Base-by-base conservation (phyloP, 2,113 vertebrate genomes). In the Platysternon megacephalum region DNA sequence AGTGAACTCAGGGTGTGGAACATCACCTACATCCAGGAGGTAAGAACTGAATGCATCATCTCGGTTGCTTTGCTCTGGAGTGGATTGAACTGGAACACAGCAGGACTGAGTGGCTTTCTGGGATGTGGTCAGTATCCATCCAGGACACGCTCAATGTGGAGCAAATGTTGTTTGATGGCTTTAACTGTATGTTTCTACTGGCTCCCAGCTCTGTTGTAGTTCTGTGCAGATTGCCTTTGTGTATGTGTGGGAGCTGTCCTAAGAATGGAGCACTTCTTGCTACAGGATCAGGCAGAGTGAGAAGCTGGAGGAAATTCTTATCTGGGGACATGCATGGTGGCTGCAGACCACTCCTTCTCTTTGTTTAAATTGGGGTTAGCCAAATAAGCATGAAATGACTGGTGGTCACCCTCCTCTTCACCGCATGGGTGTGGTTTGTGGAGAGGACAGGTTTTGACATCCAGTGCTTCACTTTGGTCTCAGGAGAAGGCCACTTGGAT, bases 1-100 rank as follows among this genome's bases (percentile, higher is more conserved):
- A 99, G 99, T 85, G 99, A 99, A 84, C 99, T 99, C 21, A 97
- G 99, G 79, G 99, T 98, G 42, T 99, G 99, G 99, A 98, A 99
- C 96, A 98, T 99, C 82, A 32, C 32, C 0, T 99, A 99, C 90
- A 97, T 99, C 51, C 79, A 97, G 78, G 97, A 97, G 92, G 97
- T 97, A 97, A 96, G 93, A 48, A 11, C 28, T 55, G 46, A 80
- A 55, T 28, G 22, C 80, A 32, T 13, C 81, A 21, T 8, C 49
- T n/a, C 46, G 48, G 8, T 39, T 85, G 44, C 65, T 88, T 91
- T 2, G 39, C 68, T 89, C 89, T 92, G 79, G 28, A 42, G 51
- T 87, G 32, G 26, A 8, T 44, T 72, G 3, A 58, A 4, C 52
- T 58, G 49, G 48, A 83, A 51, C 7, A 0, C 22, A 1, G 51